These are phyloP conservation scores for Holacanthus passer DNA, from an alignment of 2,113 vertebrate genomes.

Conservation along the genomic window DNA sequence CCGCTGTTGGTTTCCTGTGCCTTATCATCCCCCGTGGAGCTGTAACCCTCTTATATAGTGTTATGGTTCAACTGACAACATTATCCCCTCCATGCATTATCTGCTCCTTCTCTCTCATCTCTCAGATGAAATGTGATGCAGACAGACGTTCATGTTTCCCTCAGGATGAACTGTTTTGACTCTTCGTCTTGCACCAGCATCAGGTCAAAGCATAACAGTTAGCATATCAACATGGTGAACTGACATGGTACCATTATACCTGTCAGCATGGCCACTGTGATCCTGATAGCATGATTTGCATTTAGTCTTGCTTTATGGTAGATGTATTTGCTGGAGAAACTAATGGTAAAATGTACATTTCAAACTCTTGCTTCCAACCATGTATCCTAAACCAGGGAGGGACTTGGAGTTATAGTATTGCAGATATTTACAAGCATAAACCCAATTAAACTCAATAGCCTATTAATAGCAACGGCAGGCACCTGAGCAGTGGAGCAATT, in stretches of 20 bases:
- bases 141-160: neutral
- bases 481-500: too few species aligned
- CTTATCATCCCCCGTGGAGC: slow-evolving; percentile 7
- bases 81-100: slow-evolving; percentile 21
- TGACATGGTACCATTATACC: too few species aligned
- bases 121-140: neutral
- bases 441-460: too few species aligned
- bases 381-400: neutral
- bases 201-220: too few species aligned
- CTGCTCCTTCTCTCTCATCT: neutral
- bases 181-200: neutral
- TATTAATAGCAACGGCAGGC: too few species aligned
- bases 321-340: neutral
- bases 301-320: too few species aligned
- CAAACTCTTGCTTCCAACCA: neutral
- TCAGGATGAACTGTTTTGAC: neutral
- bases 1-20: slow-evolving; percentile 1
- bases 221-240: too few species aligned
- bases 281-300: too few species aligned
- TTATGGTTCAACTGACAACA: slow-evolving; percentile 6
- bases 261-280: too few species aligned
- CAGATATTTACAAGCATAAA: neutral
- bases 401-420: neutral
- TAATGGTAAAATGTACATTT: neutral
- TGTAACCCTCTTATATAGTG: slow-evolving; percentile 5